Evolutionary conservation across 1,140 invertebrate species (phyloP).

Genomic region (Ceratina japonica): DNA sequence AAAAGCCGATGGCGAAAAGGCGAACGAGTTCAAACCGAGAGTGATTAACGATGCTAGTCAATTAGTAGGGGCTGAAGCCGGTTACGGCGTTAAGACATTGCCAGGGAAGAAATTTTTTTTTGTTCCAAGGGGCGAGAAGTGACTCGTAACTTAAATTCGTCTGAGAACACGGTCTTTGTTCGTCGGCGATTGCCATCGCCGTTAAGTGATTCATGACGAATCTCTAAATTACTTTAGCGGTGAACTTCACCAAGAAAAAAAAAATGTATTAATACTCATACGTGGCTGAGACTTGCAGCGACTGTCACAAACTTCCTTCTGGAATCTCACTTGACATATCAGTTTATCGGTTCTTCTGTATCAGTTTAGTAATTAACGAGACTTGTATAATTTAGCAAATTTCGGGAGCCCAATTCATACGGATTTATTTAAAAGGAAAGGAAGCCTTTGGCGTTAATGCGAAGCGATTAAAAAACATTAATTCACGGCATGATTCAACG

Average conservation of each 20-base stretch:
- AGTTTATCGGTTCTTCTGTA: neutral
- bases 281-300: neutral
- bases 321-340: neutral
- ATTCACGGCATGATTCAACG: too few species aligned
- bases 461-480: too few species aligned
- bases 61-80: constrained; percentile 70
- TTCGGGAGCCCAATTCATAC: too few species aligned
- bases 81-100: constrained; percentile 52
- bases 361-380: neutral
- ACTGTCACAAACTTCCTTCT: too few species aligned
- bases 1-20: constrained; percentile 45
- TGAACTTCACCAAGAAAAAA: neutral
- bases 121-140: neutral
- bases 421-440: too few species aligned
- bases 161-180: neutral
- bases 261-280: neutral
- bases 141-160: neutral
- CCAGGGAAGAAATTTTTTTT: neutral
- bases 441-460: too few species aligned
- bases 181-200: neutral
- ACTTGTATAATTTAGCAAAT: neutral
- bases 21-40: constrained; percentile 65
- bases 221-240: neutral
- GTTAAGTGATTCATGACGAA: neutral
- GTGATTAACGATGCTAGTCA: constrained; percentile 79